Base-by-base conservation (phyloP, 1,140 invertebrate species). In the Pseudachorutes palmiensis region DNA sequence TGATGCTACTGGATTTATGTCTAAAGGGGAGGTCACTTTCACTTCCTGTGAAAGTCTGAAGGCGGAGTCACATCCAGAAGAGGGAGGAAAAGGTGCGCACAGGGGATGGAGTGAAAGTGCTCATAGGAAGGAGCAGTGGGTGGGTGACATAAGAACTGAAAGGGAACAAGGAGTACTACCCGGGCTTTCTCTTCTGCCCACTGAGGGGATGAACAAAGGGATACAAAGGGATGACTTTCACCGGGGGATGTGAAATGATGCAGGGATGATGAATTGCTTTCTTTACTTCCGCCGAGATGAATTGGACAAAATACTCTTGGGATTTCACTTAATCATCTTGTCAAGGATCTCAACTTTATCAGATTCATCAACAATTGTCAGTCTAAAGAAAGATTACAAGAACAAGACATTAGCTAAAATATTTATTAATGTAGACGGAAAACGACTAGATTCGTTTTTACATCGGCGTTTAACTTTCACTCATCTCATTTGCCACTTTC, bases 201-300 rank as follows among this genome's bases (percentile, higher is more conserved):
- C 5, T 24, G 51, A 19, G 5, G 36, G 19, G 5, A 19, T 9
- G 5, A 19, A 9, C 36, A 41, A 41, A 41, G 36, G 36, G 19
- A 9, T 5, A 5, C 36, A 41, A 41, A 41, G 36, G 36, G 36
- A 41, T 41, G 36, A 55, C 51, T 55, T 55, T 55, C 51, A 55
- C 51, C 51, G 14, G 12, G 51, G 51, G 36, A 45, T 24, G 51
- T 9, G 51, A 55, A 55, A 55, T 55, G 51, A 26, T 9, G 51
- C 51, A 5, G 14, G 24, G 51, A 55, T 19, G 51, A 55, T 16
- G 24, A 55, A 55, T 55, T 55, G 24, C 51, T 55, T 55, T 55
- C 51, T n/a, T n/a, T n/a, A 55, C 51, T 55, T 55, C 51, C 51
- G 12, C 24, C 9, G 12, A 5, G 12, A 5, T 19, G 24, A 55